These are phyloP conservation scores for Grus americana DNA, from an alignment of 2,113 vertebrate genomes.

Conservation along the genomic window DNA sequence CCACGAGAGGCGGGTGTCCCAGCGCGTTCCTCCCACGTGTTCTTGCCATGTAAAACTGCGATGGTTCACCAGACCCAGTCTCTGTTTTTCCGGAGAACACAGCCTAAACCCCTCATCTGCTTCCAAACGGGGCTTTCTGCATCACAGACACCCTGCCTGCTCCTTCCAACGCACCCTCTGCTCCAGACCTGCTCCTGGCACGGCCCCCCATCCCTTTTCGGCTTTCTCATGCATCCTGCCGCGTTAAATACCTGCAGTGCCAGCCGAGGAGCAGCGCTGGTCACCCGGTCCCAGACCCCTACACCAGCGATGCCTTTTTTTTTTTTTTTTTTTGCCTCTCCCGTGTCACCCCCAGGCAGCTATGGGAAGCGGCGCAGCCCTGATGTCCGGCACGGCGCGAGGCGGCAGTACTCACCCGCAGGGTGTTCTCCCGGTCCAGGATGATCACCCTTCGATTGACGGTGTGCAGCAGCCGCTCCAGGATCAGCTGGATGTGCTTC, in stretches of 20 bases:
- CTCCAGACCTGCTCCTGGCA: background rate
- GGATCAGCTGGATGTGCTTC: constrained; percentile 38
- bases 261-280: background rate
- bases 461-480: constrained; percentile 27
- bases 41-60: background rate
- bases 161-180: rapidly evolving
- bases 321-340: background rate
- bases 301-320: rapidly evolving
- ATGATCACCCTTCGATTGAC: constrained; percentile 48
- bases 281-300: rapidly evolving
- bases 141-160: background rate
- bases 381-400: rapidly evolving
- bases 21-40: rapidly evolving
- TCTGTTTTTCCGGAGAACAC: background rate
- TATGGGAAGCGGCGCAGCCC: rapidly evolving
- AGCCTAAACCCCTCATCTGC: background rate
- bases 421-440: constrained; percentile 39
- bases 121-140: background rate
- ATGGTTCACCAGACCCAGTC: rapidly evolving
- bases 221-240: background rate
- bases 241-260: background rate
- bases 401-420: constrained; percentile 16
- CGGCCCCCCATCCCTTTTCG: background rate
- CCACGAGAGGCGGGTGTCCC: background rate
- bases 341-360: rapidly evolving